These are phyloP conservation scores for Celastrina argiolus DNA, from an alignment of 2,888 invertebrate genomes.

Conservation along the genomic window DNA sequence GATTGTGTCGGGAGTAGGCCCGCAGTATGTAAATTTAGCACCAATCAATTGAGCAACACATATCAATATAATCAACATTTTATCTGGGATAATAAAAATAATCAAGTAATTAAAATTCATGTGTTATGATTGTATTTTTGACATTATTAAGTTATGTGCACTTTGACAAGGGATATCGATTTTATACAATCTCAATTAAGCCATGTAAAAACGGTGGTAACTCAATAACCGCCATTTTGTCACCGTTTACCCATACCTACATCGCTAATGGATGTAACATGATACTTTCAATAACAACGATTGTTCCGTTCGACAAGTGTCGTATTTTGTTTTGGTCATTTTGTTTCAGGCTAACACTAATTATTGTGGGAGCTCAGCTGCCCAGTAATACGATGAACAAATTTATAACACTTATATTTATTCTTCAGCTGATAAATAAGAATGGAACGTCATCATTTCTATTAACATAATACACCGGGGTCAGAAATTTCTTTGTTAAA, in stretches of 20 bases:
- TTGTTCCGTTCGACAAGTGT: conserved; percentile 8
- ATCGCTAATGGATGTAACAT: conserved; percentile 16
- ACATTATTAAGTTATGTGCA: neutral
- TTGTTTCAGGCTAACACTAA: neutral
- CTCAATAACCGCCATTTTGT: neutral
- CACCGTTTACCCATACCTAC: neutral
- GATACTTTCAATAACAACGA: conserved; percentile 6
- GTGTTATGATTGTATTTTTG: neutral
- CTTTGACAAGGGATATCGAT: neutral
- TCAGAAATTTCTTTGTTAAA: neutral
- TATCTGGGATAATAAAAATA: neutral
- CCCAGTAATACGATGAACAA: neutral
- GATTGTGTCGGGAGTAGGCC: too few species aligned
- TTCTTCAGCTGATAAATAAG: neutral
- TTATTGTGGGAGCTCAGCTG: neutral
- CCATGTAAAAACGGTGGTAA: neutral
- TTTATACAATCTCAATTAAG: neutral
- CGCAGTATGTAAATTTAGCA: neutral
- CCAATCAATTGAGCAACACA: neutral
- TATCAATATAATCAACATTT: neutral
- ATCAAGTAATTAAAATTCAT: neutral
- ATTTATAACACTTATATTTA: neutral
- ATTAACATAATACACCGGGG: too few species aligned
- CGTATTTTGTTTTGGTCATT: neutral
- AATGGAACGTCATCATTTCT: too few species aligned